Evolutionary conservation across 2,797 vertebrate species (phyloP).

Genomic region (Eospalax fontanierii): DNA sequence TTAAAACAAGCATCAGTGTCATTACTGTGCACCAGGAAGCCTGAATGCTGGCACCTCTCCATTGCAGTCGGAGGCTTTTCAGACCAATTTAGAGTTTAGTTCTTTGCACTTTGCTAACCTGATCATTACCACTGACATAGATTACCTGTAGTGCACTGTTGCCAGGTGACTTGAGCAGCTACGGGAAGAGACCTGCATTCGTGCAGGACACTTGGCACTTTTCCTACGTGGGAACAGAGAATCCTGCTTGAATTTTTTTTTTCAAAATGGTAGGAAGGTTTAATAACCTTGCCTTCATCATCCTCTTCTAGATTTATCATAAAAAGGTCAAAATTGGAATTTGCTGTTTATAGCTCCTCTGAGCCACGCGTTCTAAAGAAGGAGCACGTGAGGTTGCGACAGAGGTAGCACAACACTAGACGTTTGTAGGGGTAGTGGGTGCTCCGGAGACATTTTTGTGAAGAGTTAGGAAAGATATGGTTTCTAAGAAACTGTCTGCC

Average conservation of each 20-base stretch:
- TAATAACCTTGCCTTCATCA: conserved; percentile 46
- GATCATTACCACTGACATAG: conserved; percentile 59
- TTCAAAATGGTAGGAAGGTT: neutral
- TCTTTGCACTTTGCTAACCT: neutral
- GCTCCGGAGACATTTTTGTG: neutral
- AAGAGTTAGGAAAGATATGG: conserved; percentile 4
- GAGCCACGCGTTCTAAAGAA: conserved; percentile 52
- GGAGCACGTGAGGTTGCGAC: conserved; percentile 17
- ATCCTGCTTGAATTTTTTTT: conserved; percentile 35
- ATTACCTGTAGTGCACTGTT: neutral
- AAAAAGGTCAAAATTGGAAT: conserved; percentile 68
- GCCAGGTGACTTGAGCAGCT: neutral
- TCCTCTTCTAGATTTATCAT: conserved; percentile 58
- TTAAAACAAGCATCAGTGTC: neutral
- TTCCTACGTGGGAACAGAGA: conserved; percentile 36
- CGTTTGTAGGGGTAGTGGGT: neutral
- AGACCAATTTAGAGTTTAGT: neutral
- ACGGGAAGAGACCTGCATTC: conserved; percentile 31
- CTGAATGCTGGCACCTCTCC: conserved; percentile 44
- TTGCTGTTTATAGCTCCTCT: conserved; percentile 50
- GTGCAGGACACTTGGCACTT: neutral
- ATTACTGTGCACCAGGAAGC: conserved; percentile 18
- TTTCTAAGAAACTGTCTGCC: conserved; percentile 59
- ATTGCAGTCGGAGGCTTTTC: neutral
- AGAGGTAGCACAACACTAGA: neutral